These are phyloP conservation scores for Boloria selene DNA, from an alignment of 2,888 invertebrate genomes.

Conservation along the genomic window DNA sequence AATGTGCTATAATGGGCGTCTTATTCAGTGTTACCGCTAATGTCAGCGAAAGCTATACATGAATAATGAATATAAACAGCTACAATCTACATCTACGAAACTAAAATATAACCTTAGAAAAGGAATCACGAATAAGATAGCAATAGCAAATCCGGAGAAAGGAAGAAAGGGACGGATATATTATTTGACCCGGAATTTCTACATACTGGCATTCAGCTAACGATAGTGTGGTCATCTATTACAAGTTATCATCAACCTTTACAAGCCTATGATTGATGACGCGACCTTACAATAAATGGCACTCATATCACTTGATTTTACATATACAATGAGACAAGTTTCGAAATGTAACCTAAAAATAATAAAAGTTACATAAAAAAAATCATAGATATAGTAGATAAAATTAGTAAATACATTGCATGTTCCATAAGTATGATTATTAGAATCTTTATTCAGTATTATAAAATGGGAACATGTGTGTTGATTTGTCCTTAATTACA, in stretches of 20 bases:
- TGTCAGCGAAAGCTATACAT: conserved; percentile 30
- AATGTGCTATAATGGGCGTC: conserved; percentile 23
- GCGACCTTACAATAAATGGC: conserved; percentile 13
- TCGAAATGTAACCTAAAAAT: background rate
- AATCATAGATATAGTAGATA: no score
- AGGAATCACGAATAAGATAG: conserved; percentile 13
- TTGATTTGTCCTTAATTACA: no score
- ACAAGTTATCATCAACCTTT: conserved; percentile 25
- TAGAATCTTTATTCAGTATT: no score
- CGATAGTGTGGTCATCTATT: conserved; percentile 24
- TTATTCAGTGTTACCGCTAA: conserved; percentile 29
- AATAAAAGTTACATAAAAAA: no score
- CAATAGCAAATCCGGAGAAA: background rate
- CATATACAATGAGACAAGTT: background rate
- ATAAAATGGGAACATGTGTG: no score
- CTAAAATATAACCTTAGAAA: conserved; percentile 7
- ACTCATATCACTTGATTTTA: conserved; percentile 10
- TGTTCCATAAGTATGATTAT: no score
- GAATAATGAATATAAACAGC: conserved; percentile 17
- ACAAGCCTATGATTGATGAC: conserved; percentile 28
- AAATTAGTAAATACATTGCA: no score
- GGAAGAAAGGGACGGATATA: conserved; percentile 12
- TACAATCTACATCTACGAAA: conserved; percentile 19
- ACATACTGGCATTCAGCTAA: conserved; percentile 13
- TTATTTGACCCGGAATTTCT: conserved; percentile 23